Evolutionary conservation across 2,888 invertebrate species (phyloP).

Genomic region (Amblyjoppa fuscipennis): DNA sequence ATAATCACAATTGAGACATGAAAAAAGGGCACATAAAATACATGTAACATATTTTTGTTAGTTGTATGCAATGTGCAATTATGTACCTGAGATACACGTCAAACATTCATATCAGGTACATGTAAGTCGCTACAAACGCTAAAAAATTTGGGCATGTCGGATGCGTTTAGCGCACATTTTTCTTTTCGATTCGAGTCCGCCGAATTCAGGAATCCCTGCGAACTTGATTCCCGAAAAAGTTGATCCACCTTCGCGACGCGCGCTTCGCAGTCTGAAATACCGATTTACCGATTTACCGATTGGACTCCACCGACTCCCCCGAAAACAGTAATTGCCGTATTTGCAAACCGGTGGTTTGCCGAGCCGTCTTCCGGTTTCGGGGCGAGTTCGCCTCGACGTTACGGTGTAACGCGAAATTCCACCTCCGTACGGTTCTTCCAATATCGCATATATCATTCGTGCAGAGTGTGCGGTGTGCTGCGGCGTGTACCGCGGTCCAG

Average conservation of each 20-base stretch:
- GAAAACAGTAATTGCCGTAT: slow-evolving; percentile 42
- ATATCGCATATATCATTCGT: slow-evolving; percentile 35
- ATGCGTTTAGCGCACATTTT: no score
- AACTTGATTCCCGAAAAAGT: no score
- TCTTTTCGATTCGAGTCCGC: no score
- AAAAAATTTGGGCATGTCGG: no score
- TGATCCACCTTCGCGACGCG: no score
- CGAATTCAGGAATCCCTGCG: no score
- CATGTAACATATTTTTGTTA: no score
- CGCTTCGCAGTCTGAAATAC: not conserved
- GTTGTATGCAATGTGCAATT: no score
- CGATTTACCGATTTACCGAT: slow-evolving; percentile 27
- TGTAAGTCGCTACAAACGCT: no score
- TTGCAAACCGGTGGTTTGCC: not conserved
- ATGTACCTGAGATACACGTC: no score
- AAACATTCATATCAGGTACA: no score
- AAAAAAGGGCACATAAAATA: no score
- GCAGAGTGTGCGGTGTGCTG: not conserved
- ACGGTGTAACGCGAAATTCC: slow-evolving; percentile 18
- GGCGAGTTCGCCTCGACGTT: not conserved
- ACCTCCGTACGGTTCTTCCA: slow-evolving; percentile 22
- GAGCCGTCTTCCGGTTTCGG: slow-evolving; percentile 20
- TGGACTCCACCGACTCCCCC: not conserved
- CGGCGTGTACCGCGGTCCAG: not conserved
- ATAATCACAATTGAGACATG: not conserved